These are phyloP conservation scores for Macaca fascicularis DNA, from an alignment of 2,113 vertebrate genomes.

Conservation along the genomic window T2T-MFA8v1.1 NC_088394.1:9756501-9757000, in stretches of 20 bases:
- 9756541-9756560: no score
- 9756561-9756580: no score
- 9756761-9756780: neutral
- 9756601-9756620: no score
- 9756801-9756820: neutral
- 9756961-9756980: conserved; percentile 38
- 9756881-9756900: conserved; percentile 33
- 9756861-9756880: neutral
- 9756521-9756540: no score
- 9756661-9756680: neutral
- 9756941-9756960: neutral
- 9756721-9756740: neutral
- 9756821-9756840: neutral
- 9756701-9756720: neutral
- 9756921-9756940: neutral
- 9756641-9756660: neutral
- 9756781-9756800: neutral
- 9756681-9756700: neutral
- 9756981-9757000: conserved; percentile 31
- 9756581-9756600: no score
- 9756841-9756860: neutral
- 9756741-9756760: neutral
- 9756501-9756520: no score
- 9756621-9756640: neutral
- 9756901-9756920: neutral